A percentile compares a stretch with the other conserved stretches of the same genome.
Conservation (phyloP, 2,797 vertebrate genomes). For the Pteronotus mesoamericanus region DNA sequence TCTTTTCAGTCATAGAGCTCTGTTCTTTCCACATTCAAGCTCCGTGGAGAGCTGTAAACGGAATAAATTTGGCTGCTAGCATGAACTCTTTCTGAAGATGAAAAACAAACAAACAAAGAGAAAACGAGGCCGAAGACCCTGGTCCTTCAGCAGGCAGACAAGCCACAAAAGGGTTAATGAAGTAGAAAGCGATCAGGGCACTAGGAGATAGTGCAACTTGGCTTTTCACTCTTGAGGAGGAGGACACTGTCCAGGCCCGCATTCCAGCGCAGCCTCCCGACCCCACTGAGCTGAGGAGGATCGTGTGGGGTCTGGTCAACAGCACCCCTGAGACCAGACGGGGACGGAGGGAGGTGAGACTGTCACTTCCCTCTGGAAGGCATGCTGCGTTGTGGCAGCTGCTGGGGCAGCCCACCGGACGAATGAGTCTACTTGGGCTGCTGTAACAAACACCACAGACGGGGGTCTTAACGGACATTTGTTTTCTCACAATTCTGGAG, state of each 20-base stretch:
- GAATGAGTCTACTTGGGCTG: background rate
- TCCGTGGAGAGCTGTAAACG: background rate
- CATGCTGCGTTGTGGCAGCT: background rate
- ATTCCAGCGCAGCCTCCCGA: constrained; percentile 59
- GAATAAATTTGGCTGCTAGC: background rate
- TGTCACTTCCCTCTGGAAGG: background rate
- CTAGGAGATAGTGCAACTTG: constrained; percentile 53
- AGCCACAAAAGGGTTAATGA: constrained; percentile 39
- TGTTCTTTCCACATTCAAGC: background rate
- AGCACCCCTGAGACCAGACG: background rate
- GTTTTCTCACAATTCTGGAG: background rate
- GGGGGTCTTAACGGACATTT: background rate
- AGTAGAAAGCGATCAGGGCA: background rate
- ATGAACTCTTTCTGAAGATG: background rate
- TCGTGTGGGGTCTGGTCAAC: constrained; percentile 51
- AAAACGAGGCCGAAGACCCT: background rate
- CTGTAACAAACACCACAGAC: background rate
- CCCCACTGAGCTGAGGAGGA: background rate
- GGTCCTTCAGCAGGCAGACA: background rate
- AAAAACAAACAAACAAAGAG: background rate
- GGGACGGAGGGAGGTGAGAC: background rate
- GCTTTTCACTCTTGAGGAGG: background rate
- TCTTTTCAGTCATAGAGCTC: background rate
- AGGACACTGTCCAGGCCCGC: constrained; percentile 47
- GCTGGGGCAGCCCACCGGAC: too few species aligned